phyloP scores from a whole-genome alignment of 2,888 invertebrate species.

The Carcina quercana region DNA sequence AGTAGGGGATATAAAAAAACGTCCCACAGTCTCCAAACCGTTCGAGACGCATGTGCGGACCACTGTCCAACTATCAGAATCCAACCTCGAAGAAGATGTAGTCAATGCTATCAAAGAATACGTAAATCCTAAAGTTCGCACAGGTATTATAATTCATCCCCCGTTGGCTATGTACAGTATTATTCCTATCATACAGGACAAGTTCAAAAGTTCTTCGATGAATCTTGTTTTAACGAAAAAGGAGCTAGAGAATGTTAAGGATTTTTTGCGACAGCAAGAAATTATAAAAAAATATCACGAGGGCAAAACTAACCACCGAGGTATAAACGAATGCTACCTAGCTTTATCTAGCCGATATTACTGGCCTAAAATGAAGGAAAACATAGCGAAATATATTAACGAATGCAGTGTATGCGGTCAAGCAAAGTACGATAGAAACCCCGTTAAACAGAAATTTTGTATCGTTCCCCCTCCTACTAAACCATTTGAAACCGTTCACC shows the following conservation, averaged over 20 bases:
- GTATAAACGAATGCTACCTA: constrained; percentile 3
- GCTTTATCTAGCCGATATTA: constrained; percentile 5
- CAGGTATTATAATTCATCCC: constrained; percentile 5
- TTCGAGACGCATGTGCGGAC: constrained; percentile 9
- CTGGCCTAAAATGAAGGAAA: constrained; percentile 13
- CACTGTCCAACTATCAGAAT: constrained; percentile 7
- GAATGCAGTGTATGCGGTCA: constrained; percentile 11
- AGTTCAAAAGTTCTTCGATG: constrained; percentile 1
- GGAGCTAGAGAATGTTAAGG: constrained; percentile 13
- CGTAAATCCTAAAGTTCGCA: constrained; percentile 11
- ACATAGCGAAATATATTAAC: constrained; percentile 10
- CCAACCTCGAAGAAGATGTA: constrained; percentile 11
- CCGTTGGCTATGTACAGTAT: constrained; percentile 7
- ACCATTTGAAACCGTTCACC: constrained; percentile 16
- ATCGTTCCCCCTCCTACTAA: constrained; percentile 15
- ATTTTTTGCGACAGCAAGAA: not conserved
- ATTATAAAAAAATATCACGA: constrained; percentile 15
- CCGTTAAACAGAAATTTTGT: constrained; percentile 13
- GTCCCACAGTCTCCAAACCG: constrained; percentile 7
- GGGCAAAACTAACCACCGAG: constrained; percentile 7
- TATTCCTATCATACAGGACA: constrained; percentile 3
- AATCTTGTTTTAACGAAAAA: constrained; percentile 4
- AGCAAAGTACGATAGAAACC: constrained; percentile 12
- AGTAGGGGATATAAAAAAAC: constrained; percentile 7
- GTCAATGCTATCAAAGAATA: constrained; percentile 12